phyloP scores from a whole-genome alignment of 2,113 vertebrate species.

The Macroglossus sobrinus region DNA sequence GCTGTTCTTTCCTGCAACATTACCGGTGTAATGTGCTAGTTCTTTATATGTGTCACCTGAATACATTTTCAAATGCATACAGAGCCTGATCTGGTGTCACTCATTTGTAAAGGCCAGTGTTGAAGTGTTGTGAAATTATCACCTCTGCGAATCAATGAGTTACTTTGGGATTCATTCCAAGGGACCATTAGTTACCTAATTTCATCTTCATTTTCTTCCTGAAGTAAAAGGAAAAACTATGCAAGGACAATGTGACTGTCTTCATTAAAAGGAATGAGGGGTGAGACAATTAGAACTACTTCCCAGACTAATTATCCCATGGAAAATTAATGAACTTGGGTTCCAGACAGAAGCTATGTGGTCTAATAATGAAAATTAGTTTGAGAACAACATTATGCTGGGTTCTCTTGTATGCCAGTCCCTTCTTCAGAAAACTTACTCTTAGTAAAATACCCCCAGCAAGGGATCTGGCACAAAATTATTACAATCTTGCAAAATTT shows the following conservation, averaged over 20 bases:
- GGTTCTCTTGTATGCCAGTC: not conserved
- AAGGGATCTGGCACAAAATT: not conserved
- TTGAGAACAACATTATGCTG: slow-evolving; percentile 23
- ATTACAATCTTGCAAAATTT: slow-evolving; percentile 47
- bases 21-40: slow-evolving; percentile 54
- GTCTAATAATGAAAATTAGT: slow-evolving; percentile 64
- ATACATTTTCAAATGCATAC: not conserved
- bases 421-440: not conserved
- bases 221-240: slow-evolving; percentile 54
- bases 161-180: slow-evolving; percentile 35
- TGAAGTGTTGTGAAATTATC: slow-evolving; percentile 51
- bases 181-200: slow-evolving; percentile 70
- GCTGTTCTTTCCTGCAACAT: slow-evolving; percentile 52
- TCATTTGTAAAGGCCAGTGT: slow-evolving; percentile 78
- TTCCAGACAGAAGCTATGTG: slow-evolving; percentile 13
- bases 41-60: not conserved
- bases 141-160: slow-evolving; percentile 48
- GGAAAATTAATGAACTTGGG: slow-evolving; percentile 56
- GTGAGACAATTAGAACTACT: slow-evolving; percentile 50
- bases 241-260: slow-evolving; percentile 59
- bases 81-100: not conserved
- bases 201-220: slow-evolving; percentile 57
- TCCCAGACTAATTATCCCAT: slow-evolving; percentile 63
- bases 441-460: not conserved
- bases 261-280: slow-evolving; percentile 62